These are phyloP conservation scores for Rhinophrynus dorsalis DNA, from an alignment of 2,797 vertebrate genomes.

Conservation along the genomic window DNA sequence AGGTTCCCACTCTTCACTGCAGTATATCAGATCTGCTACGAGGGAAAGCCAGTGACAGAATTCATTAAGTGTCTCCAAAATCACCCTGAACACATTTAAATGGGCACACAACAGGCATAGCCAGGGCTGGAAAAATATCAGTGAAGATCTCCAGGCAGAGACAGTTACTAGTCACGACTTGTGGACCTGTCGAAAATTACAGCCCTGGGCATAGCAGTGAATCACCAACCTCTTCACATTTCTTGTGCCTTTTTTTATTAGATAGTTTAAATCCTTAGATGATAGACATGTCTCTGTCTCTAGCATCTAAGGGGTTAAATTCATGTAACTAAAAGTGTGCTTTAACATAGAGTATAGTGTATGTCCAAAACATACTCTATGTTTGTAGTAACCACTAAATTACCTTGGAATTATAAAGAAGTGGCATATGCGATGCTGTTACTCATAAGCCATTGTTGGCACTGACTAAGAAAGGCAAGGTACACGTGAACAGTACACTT, in stretches of 20 bases:
- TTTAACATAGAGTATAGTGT: not conserved
- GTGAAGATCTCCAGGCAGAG: too few species aligned
- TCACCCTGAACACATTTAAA: constrained; percentile 90
- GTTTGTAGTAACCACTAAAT: not conserved
- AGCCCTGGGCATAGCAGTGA: too few species aligned
- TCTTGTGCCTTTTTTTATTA: not conserved
- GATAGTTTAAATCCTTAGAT: too few species aligned
- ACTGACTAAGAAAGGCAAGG: too few species aligned
- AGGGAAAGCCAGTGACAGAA: constrained; percentile 80
- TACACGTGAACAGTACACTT: not conserved
- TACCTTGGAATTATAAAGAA: not conserved
- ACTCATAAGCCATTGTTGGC: too few species aligned
- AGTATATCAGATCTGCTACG: constrained; percentile 88
- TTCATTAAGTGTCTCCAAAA: constrained; percentile 90
- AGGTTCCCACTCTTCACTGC: constrained; percentile 95
- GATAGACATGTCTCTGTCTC: too few species aligned
- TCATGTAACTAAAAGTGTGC: not conserved
- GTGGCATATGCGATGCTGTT: not conserved
- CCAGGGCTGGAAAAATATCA: too few species aligned
- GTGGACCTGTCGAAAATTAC: too few species aligned
- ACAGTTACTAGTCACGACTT: too few species aligned
- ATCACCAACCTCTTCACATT: not conserved
- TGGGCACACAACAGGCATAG: too few species aligned
- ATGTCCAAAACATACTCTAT: not conserved
- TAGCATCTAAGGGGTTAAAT: too few species aligned